These are phyloP conservation scores for Halcyon badia DNA, from an alignment of 2,797 vertebrate species.

Conservation along the genomic window DNA sequence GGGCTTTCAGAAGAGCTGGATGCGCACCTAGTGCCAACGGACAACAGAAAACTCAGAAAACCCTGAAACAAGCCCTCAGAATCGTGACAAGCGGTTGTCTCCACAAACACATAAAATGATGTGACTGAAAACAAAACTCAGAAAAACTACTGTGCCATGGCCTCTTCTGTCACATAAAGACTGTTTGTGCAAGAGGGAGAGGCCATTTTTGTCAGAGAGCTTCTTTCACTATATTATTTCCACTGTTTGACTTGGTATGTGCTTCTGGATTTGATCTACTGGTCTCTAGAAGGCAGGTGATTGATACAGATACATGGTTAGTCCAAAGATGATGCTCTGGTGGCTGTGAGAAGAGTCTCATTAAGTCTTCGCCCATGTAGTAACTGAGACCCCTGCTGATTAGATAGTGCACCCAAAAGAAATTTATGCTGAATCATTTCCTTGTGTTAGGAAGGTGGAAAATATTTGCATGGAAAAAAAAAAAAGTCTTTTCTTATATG, in stretches of 20 bases:
- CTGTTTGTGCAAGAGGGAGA: not conserved
- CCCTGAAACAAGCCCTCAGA: not conserved
- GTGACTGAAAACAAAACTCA: not conserved
- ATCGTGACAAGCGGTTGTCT: not conserved
- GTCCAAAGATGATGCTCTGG: not conserved
- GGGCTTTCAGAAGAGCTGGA: not conserved
- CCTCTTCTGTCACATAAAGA: not conserved
- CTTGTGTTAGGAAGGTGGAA: not conserved
- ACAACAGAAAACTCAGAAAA: not conserved
- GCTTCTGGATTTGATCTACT: not conserved
- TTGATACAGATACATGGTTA: not conserved
- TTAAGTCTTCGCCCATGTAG: not conserved
- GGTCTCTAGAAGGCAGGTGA: not conserved
- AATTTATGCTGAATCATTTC: not conserved
- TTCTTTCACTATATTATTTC: not conserved
- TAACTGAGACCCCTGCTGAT: not conserved
- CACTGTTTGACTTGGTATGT: not conserved
- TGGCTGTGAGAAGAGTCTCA: not conserved
- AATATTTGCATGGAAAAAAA: not conserved
- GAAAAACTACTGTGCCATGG: fast-evolving
- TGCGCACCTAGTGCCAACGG: not conserved
- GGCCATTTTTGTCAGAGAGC: not conserved
- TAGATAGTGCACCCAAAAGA: not conserved
- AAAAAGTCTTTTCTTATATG: not conserved
- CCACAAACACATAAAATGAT: not conserved